Base-by-base conservation (phyloP, 2,797 vertebrate genomes). In the Acanthurus tractus region DNA sequence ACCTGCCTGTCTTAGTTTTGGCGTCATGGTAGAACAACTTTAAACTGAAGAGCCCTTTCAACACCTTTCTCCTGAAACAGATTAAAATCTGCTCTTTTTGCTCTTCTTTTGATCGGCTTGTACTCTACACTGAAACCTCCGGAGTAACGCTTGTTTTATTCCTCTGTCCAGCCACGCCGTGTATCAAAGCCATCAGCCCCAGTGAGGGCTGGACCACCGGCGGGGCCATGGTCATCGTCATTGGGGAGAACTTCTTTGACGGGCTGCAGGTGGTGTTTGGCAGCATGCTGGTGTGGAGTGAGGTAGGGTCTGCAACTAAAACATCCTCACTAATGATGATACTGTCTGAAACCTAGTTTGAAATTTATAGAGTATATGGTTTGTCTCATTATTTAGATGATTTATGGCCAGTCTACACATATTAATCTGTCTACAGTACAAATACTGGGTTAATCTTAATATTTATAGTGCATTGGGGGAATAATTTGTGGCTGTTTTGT, bases 141-240 rank as follows among this genome's bases (percentile, higher is more conserved):
- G 1, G 20, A 65, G 48, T 88, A 68, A 79, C 66, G 78, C 55
- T 25, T 17, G 34, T 53, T 54, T 49, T 72, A 11, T 22, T 76
- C 46, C 63, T 34, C 75, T 61, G 17, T 81, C 6, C 96, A 99
- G 98, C 98, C 95, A 99, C 98, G 89, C 98, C 98, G 72, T 99
- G 98, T 96, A 99, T 99, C 96, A 99, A 99, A 95, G 98, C 98
- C 89, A 99, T 99, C 96, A 99, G 98, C 87, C 98, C 98, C 59
- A 99, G 98, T 49, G 98, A 99, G 97, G 98, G 98, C 92, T 99
- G 98, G 98, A 99, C 98, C 92, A 99, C 98, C 52, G 98, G 98
- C 70, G 98, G 98, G 79, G 98, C 98, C 68, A 99, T 98, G 2
- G 98, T 99, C 94, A 99, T 99, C 96, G 98, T 99, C 93, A 99